Percentiles rank a stretch among this genome's conserved stretches.
Evolutionary conservation across 2,113 vertebrate species (phyloP).

Genomic region (Mormoops blainvillei): DNA sequence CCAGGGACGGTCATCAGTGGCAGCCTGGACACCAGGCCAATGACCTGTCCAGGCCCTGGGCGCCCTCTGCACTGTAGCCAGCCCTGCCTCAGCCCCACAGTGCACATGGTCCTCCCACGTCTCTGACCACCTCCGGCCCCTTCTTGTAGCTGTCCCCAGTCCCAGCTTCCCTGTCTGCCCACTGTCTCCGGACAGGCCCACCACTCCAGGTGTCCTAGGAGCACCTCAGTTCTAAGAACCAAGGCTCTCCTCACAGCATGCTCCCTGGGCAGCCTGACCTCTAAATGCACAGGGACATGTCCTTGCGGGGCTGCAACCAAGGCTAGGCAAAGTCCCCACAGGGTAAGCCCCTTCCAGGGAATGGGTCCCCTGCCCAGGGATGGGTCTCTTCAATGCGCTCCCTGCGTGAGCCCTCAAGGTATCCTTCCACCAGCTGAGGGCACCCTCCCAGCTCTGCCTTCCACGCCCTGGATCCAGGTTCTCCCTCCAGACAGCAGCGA

Average conservation of each 20-base stretch:
- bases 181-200: background rate
- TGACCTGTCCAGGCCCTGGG: background rate
- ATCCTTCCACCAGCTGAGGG: background rate
- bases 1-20: background rate
- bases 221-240: background rate
- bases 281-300: no score
- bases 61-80: background rate
- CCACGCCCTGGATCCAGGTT: background rate
- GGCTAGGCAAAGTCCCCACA: no score
- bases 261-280: background rate
- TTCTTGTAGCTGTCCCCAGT: rapidly evolving
- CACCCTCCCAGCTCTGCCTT: background rate
- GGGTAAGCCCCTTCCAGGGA: background rate
- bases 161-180: background rate
- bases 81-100: background rate
- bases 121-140: background rate
- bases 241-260: background rate
- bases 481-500: no score
- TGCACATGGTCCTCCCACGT: rapidly evolving
- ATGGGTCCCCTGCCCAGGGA: background rate
- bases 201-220: background rate
- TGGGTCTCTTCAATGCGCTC: no score
- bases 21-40: background rate
- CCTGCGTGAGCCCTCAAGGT: no score
- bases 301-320: background rate